Evolutionary conservation across 2,888 invertebrate genomes (phyloP).

Genomic region (Oscheius sp.): DNA sequence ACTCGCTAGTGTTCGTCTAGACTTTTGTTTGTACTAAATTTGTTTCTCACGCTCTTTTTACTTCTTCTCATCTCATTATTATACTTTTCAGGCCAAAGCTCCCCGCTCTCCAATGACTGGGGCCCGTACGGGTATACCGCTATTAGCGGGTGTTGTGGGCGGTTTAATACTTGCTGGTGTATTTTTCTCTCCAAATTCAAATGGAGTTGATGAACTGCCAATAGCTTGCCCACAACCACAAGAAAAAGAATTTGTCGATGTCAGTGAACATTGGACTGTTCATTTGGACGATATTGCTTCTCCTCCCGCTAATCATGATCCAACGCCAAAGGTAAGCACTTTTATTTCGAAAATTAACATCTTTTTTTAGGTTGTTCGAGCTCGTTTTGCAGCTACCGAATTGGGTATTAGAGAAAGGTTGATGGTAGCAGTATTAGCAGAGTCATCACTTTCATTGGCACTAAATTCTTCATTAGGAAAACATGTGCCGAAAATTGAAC

Average conservation of each 20-base stretch:
- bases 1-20: neutral
- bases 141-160: constrained; percentile 55
- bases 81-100: neutral
- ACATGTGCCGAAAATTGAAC: constrained; percentile 75
- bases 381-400: constrained; percentile 93
- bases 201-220: neutral
- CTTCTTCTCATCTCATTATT: neutral
- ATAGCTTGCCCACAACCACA: constrained; percentile 12
- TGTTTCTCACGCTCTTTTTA: neutral
- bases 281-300: constrained; percentile 36
- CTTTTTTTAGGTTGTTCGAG: constrained; percentile 77
- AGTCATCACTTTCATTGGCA: constrained; percentile 84
- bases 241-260: constrained; percentile 42
- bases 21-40: neutral
- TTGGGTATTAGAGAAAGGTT: constrained; percentile 90
- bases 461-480: constrained; percentile 89
- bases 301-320: constrained; percentile 19
- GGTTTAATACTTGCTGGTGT: constrained; percentile 48
- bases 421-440: constrained; percentile 84
- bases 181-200: constrained; percentile 43
- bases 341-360: neutral
- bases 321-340: constrained; percentile 28
- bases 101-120: constrained; percentile 54
- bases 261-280: constrained; percentile 39
- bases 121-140: constrained; percentile 59